Evolutionary conservation across 2,888 invertebrate species (phyloP), one percentile per base, ranked within the genome.

Genomic region (Platypus cylindrus): DNA sequence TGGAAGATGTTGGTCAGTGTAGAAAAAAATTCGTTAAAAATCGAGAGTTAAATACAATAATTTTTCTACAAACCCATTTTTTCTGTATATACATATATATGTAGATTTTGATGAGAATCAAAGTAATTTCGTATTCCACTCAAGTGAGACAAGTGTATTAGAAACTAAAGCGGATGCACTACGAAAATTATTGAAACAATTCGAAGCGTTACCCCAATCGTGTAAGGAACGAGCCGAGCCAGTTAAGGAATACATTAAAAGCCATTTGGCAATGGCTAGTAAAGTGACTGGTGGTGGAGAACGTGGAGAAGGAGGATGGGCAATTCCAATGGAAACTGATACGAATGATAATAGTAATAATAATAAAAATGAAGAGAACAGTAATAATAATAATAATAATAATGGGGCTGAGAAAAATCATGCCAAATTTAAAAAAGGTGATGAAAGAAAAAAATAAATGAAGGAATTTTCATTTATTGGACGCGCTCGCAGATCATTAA

Each of bases 161-260:
- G 38, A 41, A n/a, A 37, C 34, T 8, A 48, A 50, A 45, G 45
- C 48, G 3, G 41, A 43, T 8, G 44, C 45, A 3, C 29, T 62
- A 13, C 45, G 49, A 30, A 48, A 50, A 17, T 40, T 62, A 25
- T 35, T 60, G 17, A 44, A 44, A 4, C 55, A 53, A 40, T 62
- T 55, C 44, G 44, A 56, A 17, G 46, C 50, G 7, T 45, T 62
- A 44, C 54, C 53, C 2, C 45, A 47, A 1, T 46, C 46, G 7
- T 58, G 56, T 33, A 56, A 55, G 36, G 45, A 51, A 17, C 47
- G 54, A 36, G 60, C 59, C 2, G 50, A 52, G 39, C 54, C 57
- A 1, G 55, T 62, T 3, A 53, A 53, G 33, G 53, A 55, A 15
- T 62, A 58, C 38, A 51, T 62, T n/a, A 45, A 52, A 25, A 47